Conservation (phyloP, 1,140 invertebrate genomes). For the Drosophila grimshawi region DNA sequence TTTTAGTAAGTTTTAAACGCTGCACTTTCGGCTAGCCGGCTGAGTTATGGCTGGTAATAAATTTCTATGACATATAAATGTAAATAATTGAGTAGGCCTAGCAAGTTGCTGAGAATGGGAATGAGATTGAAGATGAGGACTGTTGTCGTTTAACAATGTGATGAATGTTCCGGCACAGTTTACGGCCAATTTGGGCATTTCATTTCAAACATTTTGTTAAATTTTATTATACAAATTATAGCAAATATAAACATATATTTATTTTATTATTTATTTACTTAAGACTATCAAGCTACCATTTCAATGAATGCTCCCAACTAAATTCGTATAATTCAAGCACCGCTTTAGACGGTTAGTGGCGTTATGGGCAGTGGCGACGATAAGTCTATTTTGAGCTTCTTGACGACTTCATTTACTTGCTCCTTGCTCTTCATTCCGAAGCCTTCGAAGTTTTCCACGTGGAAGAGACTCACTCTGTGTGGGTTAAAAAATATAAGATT, state of each 20-base stretch:
- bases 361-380: conserved; percentile 38
- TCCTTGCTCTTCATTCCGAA: conserved; percentile 86
- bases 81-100: conserved; percentile 76
- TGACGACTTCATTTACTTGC: conserved; percentile 84
- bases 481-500: background rate
- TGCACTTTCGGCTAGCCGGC: conserved; percentile 72
- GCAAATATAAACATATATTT: conserved; percentile 6
- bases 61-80: conserved; percentile 83
- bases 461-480: conserved; percentile 54
- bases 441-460: conserved; percentile 85
- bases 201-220: conserved; percentile 62
- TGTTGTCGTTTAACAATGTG: conserved; percentile 17
- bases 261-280: background rate
- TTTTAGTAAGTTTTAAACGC: conserved; percentile 69
- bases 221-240: conserved; percentile 46
- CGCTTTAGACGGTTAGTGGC: conserved; percentile 35
- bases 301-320: background rate
- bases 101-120: conserved; percentile 2
- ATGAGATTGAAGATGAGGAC: conserved; percentile 7
- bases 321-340: conserved; percentile 9
- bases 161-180: conserved; percentile 35
- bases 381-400: conserved; percentile 59
- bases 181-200: conserved; percentile 69
- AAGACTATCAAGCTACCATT: conserved; percentile 4
- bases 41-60: conserved; percentile 77